Percentiles rank a stretch among this genome's conserved stretches.
These are phyloP conservation scores for Brachyistius frenatus DNA, from an alignment of 2,113 vertebrate species.

Conservation along the genomic window DNA sequence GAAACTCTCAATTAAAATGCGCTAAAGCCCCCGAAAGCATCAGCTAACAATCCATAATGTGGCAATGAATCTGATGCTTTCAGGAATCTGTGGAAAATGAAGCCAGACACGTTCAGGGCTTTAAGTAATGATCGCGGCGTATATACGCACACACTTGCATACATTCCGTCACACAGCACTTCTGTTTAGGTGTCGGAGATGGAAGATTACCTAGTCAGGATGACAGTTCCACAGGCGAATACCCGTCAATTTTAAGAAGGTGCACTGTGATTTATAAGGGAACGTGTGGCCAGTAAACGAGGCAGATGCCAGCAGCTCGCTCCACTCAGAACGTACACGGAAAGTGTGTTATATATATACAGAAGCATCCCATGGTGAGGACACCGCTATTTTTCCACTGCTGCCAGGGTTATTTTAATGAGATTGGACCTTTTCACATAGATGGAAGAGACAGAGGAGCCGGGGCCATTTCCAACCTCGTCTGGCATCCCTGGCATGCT, in stretches of 20 bases:
- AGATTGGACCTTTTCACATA: conserved; percentile 58
- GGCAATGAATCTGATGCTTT: not conserved
- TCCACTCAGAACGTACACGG: conserved; percentile 31
- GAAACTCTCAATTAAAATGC: not conserved
- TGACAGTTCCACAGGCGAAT: conserved; percentile 46
- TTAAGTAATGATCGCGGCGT: conserved; percentile 12
- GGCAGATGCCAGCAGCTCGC: conserved; percentile 44
- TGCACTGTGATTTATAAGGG: conserved; percentile 62
- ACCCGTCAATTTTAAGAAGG: conserved; percentile 60
- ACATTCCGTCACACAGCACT: not conserved
- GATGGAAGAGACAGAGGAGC: conserved; percentile 47
- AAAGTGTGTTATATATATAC: conserved; percentile 76
- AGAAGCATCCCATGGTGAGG: conserved; percentile 53
- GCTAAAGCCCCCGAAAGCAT: not conserved
- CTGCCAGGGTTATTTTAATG: conserved; percentile 73
- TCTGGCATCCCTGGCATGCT: conserved; percentile 49
- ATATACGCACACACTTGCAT: not conserved
- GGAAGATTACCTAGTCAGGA: conserved; percentile 39
- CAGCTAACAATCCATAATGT: not conserved
- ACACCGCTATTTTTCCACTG: conserved; percentile 66
- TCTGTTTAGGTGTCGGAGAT: conserved; percentile 42
- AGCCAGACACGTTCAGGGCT: conserved; percentile 24
- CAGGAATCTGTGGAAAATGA: conserved; percentile 36
- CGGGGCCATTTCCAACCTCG: conserved; percentile 61
- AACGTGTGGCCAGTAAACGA: conserved; percentile 23